Conservation (phyloP, 2,888 invertebrate species). For the Chymomyza procnemis region DNA sequence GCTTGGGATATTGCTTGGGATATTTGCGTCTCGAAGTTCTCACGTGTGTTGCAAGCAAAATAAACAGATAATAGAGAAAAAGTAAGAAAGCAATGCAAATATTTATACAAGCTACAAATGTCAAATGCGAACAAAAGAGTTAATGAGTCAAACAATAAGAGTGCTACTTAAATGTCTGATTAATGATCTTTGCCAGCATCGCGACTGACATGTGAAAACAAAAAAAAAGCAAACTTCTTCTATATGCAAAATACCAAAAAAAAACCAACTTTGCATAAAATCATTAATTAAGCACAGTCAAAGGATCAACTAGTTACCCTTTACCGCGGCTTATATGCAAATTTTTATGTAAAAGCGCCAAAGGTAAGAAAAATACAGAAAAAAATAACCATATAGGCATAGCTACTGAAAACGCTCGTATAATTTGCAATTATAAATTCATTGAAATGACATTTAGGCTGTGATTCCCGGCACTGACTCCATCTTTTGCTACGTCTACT, state of each 20-base stretch:
- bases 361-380: constrained; percentile 25
- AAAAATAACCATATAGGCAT: constrained; percentile 18
- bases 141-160: constrained; percentile 71
- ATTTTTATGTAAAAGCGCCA: constrained; percentile 41
- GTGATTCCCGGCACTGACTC: constrained; percentile 30
- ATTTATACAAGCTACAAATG: constrained; percentile 61
- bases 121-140: constrained; percentile 74
- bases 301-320: constrained; percentile 32
- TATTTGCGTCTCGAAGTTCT: constrained; percentile 44
- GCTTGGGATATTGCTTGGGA: no score
- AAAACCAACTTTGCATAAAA: constrained; percentile 64
- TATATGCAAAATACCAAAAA: constrained; percentile 44
- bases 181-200: constrained; percentile 53
- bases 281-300: constrained; percentile 71
- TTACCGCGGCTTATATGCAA: constrained; percentile 49
- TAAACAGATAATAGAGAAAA: constrained; percentile 37
- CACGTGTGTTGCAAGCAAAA: constrained; percentile 39
- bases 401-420: constrained; percentile 40
- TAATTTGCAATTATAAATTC: constrained; percentile 67
- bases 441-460: constrained; percentile 71
- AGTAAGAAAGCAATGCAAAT: constrained; percentile 61
- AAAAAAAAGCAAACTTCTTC: constrained; percentile 15
- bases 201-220: constrained; percentile 15
- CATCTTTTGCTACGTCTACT: constrained; percentile 19
- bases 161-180: constrained; percentile 60